Base-by-base conservation (phyloP, 2,888 invertebrate species). In the Meteorus cinctellus region DNA sequence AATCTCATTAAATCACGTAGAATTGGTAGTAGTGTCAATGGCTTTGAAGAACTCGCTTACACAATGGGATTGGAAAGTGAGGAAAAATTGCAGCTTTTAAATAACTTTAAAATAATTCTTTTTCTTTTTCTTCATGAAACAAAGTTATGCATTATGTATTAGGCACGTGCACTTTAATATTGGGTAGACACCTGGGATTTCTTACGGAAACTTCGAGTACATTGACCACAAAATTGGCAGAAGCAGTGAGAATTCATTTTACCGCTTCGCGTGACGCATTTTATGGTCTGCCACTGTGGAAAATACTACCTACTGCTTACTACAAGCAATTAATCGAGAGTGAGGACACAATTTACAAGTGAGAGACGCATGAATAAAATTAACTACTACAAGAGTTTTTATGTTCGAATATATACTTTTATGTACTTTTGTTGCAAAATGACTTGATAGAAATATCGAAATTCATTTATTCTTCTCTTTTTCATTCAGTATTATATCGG, bases 201-300 rank as follows among this genome's bases (percentile, higher is more conserved):
- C 89, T 95, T 14, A 88, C 86, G 72, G 84, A 89, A 31, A 92
- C 93, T 82, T 89, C 90, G 34, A 91, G 90, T 80, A 91, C 91
- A 81, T 91, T 93, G 19, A 92, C 93, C 27, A 92, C 93, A 0
- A 92, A 91, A 72, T 89, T 96, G 48, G 94, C 95, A 1, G 90
- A 92, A n/a, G 95, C 96, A 0, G 94, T 96, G 2, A 94, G 95
- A 85, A 91, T 94, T 59, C 93, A 96, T 84, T 96, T 96, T 87
- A 91, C 94, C 66, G 94, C 95, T 0, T 94, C 94, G 80, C 91
- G 96, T 74, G 96, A 96, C 86, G 95, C 96, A 0, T 95, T 94
- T 88, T 96, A 94, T 87, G 96, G 96, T 0, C 91, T 95, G 51
- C 96, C 96, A 0, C 89, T 95, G 73, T 96, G 96, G 96, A 96